These are phyloP conservation scores for Myotis brandtii DNA, from an alignment of 2,113 vertebrate species.

Conservation along the genomic window DNA sequence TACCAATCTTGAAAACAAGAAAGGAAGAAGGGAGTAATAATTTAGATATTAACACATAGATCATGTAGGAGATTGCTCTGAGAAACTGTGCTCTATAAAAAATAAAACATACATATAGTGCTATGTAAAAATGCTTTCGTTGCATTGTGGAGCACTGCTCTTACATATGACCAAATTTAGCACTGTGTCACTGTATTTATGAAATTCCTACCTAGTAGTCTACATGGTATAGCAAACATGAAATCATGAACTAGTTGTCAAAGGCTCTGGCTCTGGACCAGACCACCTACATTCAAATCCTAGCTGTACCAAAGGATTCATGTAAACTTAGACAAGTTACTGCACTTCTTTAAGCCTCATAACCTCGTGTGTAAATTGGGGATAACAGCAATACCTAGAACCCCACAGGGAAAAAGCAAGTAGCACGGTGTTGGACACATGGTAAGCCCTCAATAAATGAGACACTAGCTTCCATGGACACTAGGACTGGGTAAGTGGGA, in stretches of 20 bases:
- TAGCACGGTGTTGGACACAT: not conserved
- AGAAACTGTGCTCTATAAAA: conserved; percentile 13
- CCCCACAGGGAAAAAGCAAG: not conserved
- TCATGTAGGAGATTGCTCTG: not conserved
- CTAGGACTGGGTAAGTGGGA: not conserved
- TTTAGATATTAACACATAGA: not conserved
- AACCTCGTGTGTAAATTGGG: not conserved
- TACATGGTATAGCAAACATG: not conserved
- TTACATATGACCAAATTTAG: not conserved
- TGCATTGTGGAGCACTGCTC: not conserved
- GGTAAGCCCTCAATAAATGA: not conserved
- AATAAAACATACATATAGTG: not conserved
- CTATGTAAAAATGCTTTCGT: not conserved
- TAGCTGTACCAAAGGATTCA: not conserved
- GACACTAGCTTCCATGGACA: not conserved
- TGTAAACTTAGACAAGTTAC: not conserved
- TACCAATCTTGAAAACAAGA: conserved; percentile 26
- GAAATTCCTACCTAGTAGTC: not conserved
- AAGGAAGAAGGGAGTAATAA: not conserved
- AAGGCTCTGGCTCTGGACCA: conserved; percentile 7
- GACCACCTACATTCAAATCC: not conserved
- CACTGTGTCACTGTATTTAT: not conserved
- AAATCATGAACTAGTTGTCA: not conserved
- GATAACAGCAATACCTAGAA: not conserved
- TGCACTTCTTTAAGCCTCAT: not conserved